Conservation (phyloP, 1,140 invertebrate species). For the Leptinotarsa lineolata region DNA sequence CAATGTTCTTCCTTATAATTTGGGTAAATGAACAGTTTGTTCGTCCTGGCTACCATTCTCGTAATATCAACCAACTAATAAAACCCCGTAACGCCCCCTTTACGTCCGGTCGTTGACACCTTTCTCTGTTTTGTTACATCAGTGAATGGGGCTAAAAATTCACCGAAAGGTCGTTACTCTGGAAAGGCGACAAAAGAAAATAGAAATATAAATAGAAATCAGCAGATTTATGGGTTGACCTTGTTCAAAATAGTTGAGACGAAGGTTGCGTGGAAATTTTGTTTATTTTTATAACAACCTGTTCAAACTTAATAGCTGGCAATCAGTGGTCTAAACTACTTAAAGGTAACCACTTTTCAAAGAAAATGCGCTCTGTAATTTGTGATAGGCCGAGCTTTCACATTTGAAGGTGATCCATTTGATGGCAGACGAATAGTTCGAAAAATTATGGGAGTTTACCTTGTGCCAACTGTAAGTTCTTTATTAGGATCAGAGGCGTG, state of each 20-base stretch:
- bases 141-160: not conserved
- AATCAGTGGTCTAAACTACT: not conserved
- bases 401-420: constrained; percentile 6
- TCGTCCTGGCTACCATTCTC: not conserved
- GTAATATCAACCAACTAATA: not conserved
- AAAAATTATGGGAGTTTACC: constrained; percentile 3
- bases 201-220: not conserved
- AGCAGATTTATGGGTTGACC: constrained; percentile 2
- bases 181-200: not conserved
- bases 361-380: constrained; percentile 8
- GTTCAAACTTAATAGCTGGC: constrained; percentile 2
- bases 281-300: constrained; percentile 6
- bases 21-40: not conserved
- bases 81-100: no score
- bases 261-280: constrained; percentile 2
- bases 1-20: not conserved
- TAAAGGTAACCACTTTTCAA: constrained; percentile 1
- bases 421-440: not conserved
- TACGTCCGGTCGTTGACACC: no score
- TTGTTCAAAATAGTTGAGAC: constrained; percentile 6
- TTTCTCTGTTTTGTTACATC: no score
- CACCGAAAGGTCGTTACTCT: not conserved
- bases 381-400: not conserved
- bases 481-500: not conserved
- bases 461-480: not conserved